Base-by-base conservation (phyloP, 2,888 invertebrate genomes). In the Blastobasis adustella region DNA sequence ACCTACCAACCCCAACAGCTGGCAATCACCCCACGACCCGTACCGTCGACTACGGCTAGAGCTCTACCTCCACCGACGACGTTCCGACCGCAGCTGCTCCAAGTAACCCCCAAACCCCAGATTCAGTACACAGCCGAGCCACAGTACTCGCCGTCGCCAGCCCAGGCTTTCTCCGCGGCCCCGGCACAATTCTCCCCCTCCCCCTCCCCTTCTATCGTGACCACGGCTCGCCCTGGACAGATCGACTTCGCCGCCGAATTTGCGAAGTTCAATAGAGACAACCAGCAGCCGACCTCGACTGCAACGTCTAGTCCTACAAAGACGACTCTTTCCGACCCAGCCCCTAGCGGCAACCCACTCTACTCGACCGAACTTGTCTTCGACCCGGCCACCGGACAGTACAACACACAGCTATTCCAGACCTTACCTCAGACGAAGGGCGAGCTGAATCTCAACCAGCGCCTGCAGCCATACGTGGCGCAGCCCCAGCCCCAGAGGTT, bases 331-430 rank as follows among this genome's bases (percentile, higher is more conserved):
- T 77, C 70, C 45, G 67, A 80, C 10, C 77, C 89, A 45, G 66
- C 69, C 37, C 82, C 83, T 0, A 88, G 90, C 40, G 87, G 89
- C 50, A 90, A 92, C 61, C 93, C 94, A 53, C 90, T 94, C 51
- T 95, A 95, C 78, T 93, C 94, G 49, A 94, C 94, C 36, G 94
- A 95, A 69, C 82, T 95, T 39, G 90, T 95, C 0, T 95, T 90
- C 75, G 95, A 95, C 76, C 95, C 94, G 23, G 75, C 91, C 40
- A 92, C 93, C 61, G 95, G 95, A 48, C 92, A 93, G 66, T 95
- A 95, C 88, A 93, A 94, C 69, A 94, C 93, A 38, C 93, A 94
- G 62, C 83, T 94, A 45, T 94, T 92, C 85, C 95, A 95, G 76
- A 90, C 92, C 10, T 80, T 95, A 49, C 94, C 95, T 37, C 93